These are phyloP conservation scores for Ptychadena robeensis DNA, from an alignment of 2,797 vertebrate species.

Conservation along the genomic window DNA sequence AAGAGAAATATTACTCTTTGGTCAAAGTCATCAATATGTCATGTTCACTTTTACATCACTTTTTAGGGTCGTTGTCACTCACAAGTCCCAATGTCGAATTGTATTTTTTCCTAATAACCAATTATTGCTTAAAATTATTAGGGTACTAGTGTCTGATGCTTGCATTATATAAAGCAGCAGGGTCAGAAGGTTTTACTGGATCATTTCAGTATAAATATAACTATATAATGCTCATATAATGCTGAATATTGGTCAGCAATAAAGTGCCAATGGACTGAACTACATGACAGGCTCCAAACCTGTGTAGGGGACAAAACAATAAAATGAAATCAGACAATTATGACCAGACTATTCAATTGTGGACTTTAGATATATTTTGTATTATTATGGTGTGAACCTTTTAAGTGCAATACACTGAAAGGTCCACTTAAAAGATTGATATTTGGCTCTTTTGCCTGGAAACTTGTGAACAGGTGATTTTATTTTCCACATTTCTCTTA, in stretches of 20 bases:
- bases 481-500: too few species aligned
- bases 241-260: conserved; percentile 17
- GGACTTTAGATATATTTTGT: too few species aligned
- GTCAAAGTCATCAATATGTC: conserved; percentile 41
- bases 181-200: neutral
- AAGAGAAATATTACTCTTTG: conserved; percentile 31
- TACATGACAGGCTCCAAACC: too few species aligned
- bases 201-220: neutral
- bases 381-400: too few species aligned
- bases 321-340: too few species aligned
- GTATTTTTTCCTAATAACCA: conserved; percentile 36
- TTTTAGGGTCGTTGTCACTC: conserved; percentile 24
- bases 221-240: neutral
- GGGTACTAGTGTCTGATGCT: neutral
- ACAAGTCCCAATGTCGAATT: conserved; percentile 20
- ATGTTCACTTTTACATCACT: conserved; percentile 42
- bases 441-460: too few species aligned
- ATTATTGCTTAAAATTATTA: conserved; percentile 16
- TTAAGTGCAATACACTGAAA: too few species aligned
- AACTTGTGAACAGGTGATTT: too few species aligned
- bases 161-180: conserved; percentile 24
- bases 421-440: too few species aligned
- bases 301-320: too few species aligned
- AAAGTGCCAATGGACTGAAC: too few species aligned
- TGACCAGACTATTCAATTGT: too few species aligned